Evolutionary conservation across 1,140 invertebrate genomes (phyloP).

Genomic region (Formica exsecta): DNA sequence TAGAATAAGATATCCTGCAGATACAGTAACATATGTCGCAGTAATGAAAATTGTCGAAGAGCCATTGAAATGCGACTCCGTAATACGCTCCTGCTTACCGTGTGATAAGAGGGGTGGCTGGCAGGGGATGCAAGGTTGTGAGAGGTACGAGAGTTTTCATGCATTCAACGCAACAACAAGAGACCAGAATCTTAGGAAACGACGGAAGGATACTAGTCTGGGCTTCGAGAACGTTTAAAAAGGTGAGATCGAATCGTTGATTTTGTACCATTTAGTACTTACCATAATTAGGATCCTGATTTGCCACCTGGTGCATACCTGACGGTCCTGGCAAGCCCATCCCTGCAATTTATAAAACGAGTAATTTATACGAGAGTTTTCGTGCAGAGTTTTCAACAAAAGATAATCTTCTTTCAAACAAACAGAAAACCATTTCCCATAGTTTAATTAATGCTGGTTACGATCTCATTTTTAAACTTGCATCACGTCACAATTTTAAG

Average conservation of each 20-base stretch:
- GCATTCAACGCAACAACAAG: constrained; percentile 87
- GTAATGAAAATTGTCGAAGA: constrained; percentile 66
- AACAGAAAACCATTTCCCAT: too few relatives aligned
- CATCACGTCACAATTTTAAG: too few relatives aligned
- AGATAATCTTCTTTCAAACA: too few relatives aligned
- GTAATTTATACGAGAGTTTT: neutral
- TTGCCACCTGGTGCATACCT: constrained; percentile 89
- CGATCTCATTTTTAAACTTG: too few relatives aligned
- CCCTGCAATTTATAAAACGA: constrained; percentile 86
- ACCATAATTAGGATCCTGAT: constrained; percentile 93
- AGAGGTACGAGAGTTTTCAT: constrained; percentile 87
- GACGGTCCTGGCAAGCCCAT: constrained; percentile 92
- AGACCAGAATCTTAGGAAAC: constrained; percentile 85
- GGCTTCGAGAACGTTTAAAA: constrained; percentile 82
- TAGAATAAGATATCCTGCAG: constrained; percentile 50
- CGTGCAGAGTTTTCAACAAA: too few relatives aligned
- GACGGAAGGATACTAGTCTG: constrained; percentile 85
- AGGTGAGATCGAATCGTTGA: constrained; percentile 65
- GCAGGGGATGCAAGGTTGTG: constrained; percentile 80
- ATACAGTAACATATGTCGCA: constrained; percentile 47
- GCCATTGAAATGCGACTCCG: constrained; percentile 69
- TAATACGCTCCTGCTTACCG: constrained; percentile 77
- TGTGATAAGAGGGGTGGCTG: constrained; percentile 72
- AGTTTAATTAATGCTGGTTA: too few relatives aligned
- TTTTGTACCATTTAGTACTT: constrained; percentile 85